Conservation (phyloP, 2,888 invertebrate genomes). For the Cryptus armator region DNA sequence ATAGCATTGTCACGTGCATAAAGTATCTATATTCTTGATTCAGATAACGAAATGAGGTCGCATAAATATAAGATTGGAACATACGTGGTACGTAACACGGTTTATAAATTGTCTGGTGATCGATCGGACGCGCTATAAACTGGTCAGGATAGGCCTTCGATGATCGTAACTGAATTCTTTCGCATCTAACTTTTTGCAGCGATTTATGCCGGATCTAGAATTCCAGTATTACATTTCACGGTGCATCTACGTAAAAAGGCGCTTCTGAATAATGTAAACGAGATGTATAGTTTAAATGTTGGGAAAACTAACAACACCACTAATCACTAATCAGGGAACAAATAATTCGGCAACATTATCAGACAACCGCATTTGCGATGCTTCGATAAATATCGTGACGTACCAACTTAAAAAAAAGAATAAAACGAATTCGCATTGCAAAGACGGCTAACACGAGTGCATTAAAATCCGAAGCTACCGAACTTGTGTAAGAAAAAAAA, state of each 20-base stretch:
- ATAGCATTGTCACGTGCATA: constrained; percentile 5
- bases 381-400: constrained; percentile 9
- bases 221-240: too few species aligned
- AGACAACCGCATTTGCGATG: too few species aligned
- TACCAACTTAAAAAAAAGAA: not conserved
- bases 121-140: constrained; percentile 34
- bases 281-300: too few species aligned
- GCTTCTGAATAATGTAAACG: too few species aligned
- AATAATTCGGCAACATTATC: too few species aligned
- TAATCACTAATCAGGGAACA: too few species aligned
- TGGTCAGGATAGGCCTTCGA: not conserved
- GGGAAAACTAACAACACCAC: too few species aligned
- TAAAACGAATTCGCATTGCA: constrained; percentile 22
- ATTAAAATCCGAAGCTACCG: constrained; percentile 34
- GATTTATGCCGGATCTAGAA: not conserved
- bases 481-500: constrained; percentile 60
- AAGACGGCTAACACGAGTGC: constrained; percentile 21
- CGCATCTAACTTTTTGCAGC: not conserved
- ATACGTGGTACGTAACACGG: constrained; percentile 36
- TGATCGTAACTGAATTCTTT: not conserved
- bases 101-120: constrained; percentile 31
- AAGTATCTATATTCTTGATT: constrained; percentile 19
- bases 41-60: constrained; percentile 47
- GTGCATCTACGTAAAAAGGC: too few species aligned
- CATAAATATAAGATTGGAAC: constrained; percentile 52